Evolutionary conservation across 2,888 invertebrate genomes (phyloP).

Genomic region (Emmelina monodactyla): DNA sequence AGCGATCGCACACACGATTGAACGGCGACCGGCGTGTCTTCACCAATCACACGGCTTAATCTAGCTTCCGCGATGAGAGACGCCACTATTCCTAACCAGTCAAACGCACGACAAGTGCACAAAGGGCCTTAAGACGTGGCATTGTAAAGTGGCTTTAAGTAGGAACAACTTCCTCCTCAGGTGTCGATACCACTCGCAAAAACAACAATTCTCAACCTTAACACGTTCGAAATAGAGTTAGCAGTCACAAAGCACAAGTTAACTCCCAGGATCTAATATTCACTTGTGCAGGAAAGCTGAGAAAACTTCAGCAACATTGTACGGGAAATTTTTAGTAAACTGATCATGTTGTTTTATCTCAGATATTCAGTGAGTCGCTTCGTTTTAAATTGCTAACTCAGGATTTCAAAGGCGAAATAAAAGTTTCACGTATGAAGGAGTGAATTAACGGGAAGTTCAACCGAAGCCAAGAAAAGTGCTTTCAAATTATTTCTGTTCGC

Average conservation of each 20-base stretch:
- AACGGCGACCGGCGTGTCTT: constrained; percentile 33
- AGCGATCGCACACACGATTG: constrained; percentile 46
- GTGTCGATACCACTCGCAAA: constrained; percentile 11
- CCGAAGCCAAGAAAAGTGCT: too few species aligned
- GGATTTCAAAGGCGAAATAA: too few species aligned
- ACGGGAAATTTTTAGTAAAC: constrained; percentile 17
- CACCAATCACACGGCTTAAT: constrained; percentile 35
- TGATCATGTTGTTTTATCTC: constrained; percentile 4
- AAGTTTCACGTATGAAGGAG: too few species aligned
- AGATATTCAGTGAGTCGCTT: too few species aligned
- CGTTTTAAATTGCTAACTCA: too few species aligned
- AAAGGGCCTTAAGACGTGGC: constrained; percentile 37
- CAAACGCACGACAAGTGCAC: constrained; percentile 46
- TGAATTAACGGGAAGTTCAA: too few species aligned
- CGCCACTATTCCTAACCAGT: constrained; percentile 36
- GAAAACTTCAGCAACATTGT: constrained; percentile 27
- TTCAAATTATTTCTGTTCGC: too few species aligned
- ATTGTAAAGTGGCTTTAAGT: constrained; percentile 37
- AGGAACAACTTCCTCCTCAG: constrained; percentile 25
- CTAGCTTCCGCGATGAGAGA: constrained; percentile 44
- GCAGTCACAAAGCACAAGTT: constrained; percentile 18
- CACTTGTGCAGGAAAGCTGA: constrained; percentile 32
- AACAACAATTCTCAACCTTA: constrained; percentile 1
- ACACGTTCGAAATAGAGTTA: neutral
- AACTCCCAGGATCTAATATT: constrained; percentile 30